A percentile compares a stretch with the other conserved stretches of the same genome.
Evolutionary conservation across 2,888 invertebrate species (phyloP).

Genomic region (Agriopis marginaria): DNA sequence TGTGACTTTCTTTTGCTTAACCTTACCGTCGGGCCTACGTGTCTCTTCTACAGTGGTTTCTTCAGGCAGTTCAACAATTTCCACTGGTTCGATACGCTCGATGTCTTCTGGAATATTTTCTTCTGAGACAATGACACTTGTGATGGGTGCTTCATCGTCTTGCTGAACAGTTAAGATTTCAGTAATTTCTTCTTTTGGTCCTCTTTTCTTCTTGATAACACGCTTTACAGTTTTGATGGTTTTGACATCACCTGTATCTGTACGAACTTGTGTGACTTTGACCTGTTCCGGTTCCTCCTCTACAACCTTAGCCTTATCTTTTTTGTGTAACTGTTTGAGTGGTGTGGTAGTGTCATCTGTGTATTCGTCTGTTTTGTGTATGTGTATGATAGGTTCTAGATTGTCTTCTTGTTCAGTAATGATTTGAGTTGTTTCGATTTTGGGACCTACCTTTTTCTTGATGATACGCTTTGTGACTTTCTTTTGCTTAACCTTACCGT

Average conservation of each 20-base stretch:
- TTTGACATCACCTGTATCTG: conserved; percentile 46
- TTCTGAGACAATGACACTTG: conserved; percentile 8
- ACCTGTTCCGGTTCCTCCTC: conserved; percentile 50
- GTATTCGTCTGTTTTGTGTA: conserved; percentile 55
- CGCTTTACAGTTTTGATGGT: conserved; percentile 49
- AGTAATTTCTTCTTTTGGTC: conserved; percentile 43
- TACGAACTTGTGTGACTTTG: conserved; percentile 50
- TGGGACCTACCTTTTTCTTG: conserved; percentile 58
- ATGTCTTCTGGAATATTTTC: neutral
- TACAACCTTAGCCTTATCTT: conserved; percentile 41
- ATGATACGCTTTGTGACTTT: conserved; percentile 41
- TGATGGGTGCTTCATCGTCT: conserved; percentile 23
- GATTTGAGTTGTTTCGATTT: conserved; percentile 56
- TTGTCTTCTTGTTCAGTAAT: conserved; percentile 46
- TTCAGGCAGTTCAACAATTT: conserved; percentile 30
- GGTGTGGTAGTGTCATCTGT: conserved; percentile 44
- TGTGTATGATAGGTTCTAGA: conserved; percentile 54
- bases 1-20: conserved; percentile 25
- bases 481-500: conserved; percentile 53
- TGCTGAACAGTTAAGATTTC: conserved; percentile 51
- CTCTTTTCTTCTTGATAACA: conserved; percentile 56
- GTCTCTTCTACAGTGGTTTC: conserved; percentile 46
- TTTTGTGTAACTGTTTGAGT: conserved; percentile 34
- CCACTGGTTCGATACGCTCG: conserved; percentile 3
- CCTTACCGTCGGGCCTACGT: neutral